Evolutionary conservation across 2,113 vertebrate species (phyloP).

Genomic region (Holacanthus passer): DNA sequence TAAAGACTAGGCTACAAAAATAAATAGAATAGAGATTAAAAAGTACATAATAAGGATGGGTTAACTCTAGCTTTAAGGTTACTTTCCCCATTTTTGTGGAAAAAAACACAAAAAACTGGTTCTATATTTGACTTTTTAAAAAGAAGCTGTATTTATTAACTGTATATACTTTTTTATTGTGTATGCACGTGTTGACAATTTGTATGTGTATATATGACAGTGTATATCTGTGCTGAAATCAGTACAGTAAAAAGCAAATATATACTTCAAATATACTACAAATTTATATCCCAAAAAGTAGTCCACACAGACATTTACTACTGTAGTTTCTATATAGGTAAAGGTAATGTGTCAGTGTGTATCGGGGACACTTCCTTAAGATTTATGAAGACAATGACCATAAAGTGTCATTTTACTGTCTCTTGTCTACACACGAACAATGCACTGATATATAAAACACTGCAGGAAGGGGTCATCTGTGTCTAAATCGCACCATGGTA

Average conservation of each 20-base stretch:
- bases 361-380: neutral
- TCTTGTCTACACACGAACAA: neutral
- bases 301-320: neutral
- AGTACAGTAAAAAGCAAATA: too few species aligned
- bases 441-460: neutral
- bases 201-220: too few species aligned
- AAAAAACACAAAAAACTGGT: too few species aligned
- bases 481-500: neutral
- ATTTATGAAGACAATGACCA: neutral
- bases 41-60: neutral
- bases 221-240: neutral
- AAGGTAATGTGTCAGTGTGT: neutral
- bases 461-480: conserved; percentile 1
- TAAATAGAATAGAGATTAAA: neutral
- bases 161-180: too few species aligned
- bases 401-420: neutral
- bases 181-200: too few species aligned
- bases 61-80: neutral
- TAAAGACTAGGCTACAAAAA: neutral
- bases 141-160: too few species aligned
- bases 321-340: too few species aligned
- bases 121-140: too few species aligned
- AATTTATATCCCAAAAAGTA: neutral
- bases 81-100: too few species aligned
- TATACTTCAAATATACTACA: too few species aligned